These are phyloP conservation scores for Rhinichthys osculus DNA, from an alignment of 2,797 vertebrate genomes.

Conservation along the genomic window DNA sequence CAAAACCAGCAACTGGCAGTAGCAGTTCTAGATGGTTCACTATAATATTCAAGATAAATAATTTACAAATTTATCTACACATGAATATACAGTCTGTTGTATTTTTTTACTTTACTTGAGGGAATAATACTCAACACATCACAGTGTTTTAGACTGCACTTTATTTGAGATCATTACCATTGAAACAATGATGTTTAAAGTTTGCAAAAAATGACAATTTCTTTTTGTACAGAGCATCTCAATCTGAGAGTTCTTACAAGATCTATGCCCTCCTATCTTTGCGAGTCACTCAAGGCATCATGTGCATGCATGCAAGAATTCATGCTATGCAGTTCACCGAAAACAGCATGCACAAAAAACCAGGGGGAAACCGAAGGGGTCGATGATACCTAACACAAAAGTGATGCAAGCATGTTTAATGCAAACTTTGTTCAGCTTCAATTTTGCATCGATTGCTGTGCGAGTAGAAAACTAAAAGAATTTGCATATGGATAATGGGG, in stretches of 20 bases:
- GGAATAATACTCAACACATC: conserved; percentile 46
- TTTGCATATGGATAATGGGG: conserved; percentile 65
- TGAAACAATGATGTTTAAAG: conserved; percentile 33
- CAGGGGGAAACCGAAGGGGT: conserved; percentile 64
- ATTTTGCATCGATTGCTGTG: conserved; percentile 64
- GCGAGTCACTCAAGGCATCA: conserved; percentile 5
- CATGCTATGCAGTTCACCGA: conserved; percentile 56
- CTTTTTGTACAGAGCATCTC: conserved; percentile 25
- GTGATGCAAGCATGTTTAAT: conserved; percentile 61
- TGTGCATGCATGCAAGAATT: conserved; percentile 56
- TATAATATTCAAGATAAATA: not conserved
- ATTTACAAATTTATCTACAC: not conserved
- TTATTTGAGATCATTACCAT: conserved; percentile 40
- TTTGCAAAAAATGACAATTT: conserved; percentile 29
- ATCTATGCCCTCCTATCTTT: conserved; percentile 23
- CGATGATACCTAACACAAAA: conserved; percentile 62
- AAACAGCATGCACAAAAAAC: conserved; percentile 63
- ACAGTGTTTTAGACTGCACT: conserved; percentile 31
- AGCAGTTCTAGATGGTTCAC: not conserved
- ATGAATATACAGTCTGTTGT: not conserved
- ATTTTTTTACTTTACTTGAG: conserved; percentile 10
- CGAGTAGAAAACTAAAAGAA: conserved; percentile 58
- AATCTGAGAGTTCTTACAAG: conserved; percentile 30
- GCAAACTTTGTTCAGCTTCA: conserved; percentile 38
- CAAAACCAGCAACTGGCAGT: conserved; percentile 35